Base-by-base conservation (phyloP, 1,140 invertebrate species). In the Papilio polytes region DNA sequence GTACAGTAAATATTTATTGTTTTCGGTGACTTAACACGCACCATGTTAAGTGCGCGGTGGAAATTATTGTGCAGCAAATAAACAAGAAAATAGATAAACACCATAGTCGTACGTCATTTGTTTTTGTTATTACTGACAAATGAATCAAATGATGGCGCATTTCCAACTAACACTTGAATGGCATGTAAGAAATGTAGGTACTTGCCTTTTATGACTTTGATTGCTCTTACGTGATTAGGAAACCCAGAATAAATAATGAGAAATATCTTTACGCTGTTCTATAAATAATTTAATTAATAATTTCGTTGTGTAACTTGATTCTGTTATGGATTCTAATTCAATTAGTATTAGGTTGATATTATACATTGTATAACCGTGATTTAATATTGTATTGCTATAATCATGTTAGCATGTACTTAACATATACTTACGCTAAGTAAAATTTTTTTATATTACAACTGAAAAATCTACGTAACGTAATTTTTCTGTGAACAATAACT, bases 111-210 rank as follows among this genome's bases (percentile, higher is more conserved):
- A 78, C 81, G 77, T 78, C 73, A 80, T 80, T 53, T 80, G 73
- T 63, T 79, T 18, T 82, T 80, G 78, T 80, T 73, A 72, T 78
- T 36, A 12, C 53, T 46, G 76, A 77, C 51, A 81, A 59, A 77
- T 66, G 74, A 72, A 53, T 74, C 44, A 48, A 31, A 66, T 48
- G 48, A 44, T 70, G 74, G 74, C 74, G 76, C 48, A 70, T 81
- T 81, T 70, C 56, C 59, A 70, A 78, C 56, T 46, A 41, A 46
- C 41, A 46, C 20, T 46, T 78, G 80, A 81, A 48, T 81, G 53
- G 59, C 44, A 77, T 20, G 18, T 81, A 81, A 59, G 8, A 78
- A 78, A 78, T 36, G 56, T 66, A 76, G 36, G 36, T 41, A 41
- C 20, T n/a, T 74, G 8, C 74, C 8, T 48, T 51, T 53, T 51